A percentile compares a stretch with the other conserved stretches of the same genome.
phyloP scores from a whole-genome alignment of 1,140 invertebrate species.

The Lordiphosa clarofinis region DNA sequence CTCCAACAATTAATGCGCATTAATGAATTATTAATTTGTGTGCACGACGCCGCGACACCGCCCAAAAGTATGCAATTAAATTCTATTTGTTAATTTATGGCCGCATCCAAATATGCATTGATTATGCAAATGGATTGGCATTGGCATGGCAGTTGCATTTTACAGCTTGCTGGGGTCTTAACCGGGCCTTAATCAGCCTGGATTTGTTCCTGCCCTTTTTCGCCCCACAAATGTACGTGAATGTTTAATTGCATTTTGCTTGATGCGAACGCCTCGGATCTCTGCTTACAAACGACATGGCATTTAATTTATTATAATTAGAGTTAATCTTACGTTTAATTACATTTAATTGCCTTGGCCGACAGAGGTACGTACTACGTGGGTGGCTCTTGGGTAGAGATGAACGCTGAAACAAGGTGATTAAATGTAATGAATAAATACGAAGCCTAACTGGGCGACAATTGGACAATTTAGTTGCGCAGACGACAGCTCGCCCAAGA shows the following conservation, averaged over 20 bases:
- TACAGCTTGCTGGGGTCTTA: slow-evolving; percentile 22
- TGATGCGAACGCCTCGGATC: slow-evolving; percentile 38
- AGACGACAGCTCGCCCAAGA: no score
- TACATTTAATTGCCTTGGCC: slow-evolving; percentile 65
- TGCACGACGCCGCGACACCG: slow-evolving; percentile 23
- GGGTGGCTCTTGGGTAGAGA: neutral
- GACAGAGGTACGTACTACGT: slow-evolving; percentile 1
- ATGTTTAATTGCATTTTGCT: slow-evolving; percentile 65
- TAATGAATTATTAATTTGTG: slow-evolving; percentile 74
- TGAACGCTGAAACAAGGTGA: slow-evolving; percentile 17
- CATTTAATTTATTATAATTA: slow-evolving; percentile 75
- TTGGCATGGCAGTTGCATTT: slow-evolving; percentile 14
- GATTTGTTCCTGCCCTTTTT: slow-evolving; percentile 36
- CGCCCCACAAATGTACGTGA: slow-evolving; percentile 36
- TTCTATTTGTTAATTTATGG: slow-evolving; percentile 76
- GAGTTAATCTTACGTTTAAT: slow-evolving; percentile 74
- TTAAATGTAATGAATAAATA: slow-evolving; percentile 65
- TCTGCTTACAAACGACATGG: slow-evolving; percentile 27
- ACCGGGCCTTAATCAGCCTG: slow-evolving; percentile 50
- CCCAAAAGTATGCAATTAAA: slow-evolving; percentile 72
- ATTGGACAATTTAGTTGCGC: slow-evolving; percentile 32
- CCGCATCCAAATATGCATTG: slow-evolving; percentile 69
- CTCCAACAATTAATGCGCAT: slow-evolving; percentile 68
- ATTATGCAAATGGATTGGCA: slow-evolving; percentile 71
- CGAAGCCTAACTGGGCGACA: slow-evolving; percentile 34